Evolutionary conservation across 2,113 vertebrate genomes (phyloP).

Genomic region (Brachyistius frenatus): DNA sequence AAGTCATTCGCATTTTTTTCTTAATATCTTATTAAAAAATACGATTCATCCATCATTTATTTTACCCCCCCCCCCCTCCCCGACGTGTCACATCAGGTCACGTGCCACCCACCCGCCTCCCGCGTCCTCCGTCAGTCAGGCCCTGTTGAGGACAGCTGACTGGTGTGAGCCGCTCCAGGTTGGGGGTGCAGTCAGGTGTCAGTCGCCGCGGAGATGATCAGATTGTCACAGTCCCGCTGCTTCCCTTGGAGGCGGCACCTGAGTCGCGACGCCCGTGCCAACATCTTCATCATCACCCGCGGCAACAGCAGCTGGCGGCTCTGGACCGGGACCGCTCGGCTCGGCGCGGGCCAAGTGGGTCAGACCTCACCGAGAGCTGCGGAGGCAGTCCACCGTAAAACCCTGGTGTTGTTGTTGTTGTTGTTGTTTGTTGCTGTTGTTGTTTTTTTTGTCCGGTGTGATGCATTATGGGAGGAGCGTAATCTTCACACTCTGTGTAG

Average conservation of each 20-base stretch:
- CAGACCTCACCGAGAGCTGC: slow-evolving; percentile 43
- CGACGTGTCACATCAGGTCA: slow-evolving; percentile 6
- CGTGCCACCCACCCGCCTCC: background rate
- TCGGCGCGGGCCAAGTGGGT: slow-evolving; percentile 68
- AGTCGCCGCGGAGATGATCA: slow-evolving; percentile 74
- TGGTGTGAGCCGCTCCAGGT: slow-evolving; percentile 44
- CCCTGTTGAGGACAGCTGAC: slow-evolving; percentile 35
- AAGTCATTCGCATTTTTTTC: background rate
- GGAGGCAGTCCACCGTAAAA: background rate
- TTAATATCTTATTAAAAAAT: background rate
- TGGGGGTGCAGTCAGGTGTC: slow-evolving; percentile 72
- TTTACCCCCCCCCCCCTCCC: background rate
- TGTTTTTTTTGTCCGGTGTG: background rate
- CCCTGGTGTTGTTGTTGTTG: background rate
- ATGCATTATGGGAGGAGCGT: slow-evolving; percentile 44
- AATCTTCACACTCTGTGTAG: background rate
- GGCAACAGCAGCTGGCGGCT: slow-evolving; percentile 68
- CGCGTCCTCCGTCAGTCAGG: slow-evolving; percentile 33
- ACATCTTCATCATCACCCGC: slow-evolving; percentile 79
- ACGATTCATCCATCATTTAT: background rate
- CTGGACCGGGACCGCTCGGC: slow-evolving; percentile 43
- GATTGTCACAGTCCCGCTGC: slow-evolving; percentile 72
- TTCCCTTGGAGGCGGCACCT: slow-evolving; percentile 77
- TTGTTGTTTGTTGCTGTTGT: background rate
- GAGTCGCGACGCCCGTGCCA: slow-evolving; percentile 75